A percentile compares a stretch with the other conserved stretches of the same genome.
Conservation (phyloP, 2,113 vertebrate species). For the Dasyurus viverrinus region DNA sequence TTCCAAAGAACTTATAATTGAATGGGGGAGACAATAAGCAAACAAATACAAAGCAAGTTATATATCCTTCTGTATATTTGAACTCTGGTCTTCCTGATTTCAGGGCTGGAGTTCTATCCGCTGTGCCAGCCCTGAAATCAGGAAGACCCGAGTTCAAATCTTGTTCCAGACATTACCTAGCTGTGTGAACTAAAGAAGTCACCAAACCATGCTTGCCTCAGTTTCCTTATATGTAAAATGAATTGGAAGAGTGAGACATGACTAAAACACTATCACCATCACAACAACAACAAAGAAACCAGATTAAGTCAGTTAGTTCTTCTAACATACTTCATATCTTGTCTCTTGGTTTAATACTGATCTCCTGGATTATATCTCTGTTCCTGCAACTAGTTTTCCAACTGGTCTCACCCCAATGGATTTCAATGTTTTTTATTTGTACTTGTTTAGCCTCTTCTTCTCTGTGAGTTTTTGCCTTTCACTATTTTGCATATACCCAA, state of each 20-base stretch:
- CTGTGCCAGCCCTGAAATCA: background rate
- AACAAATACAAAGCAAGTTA: background rate
- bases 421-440: background rate
- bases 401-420: background rate
- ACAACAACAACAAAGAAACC: background rate
- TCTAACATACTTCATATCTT: background rate
- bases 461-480: background rate
- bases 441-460: background rate
- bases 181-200: background rate
- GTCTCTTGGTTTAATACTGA: background rate
- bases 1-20: background rate
- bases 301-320: background rate
- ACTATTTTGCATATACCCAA: background rate
- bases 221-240: background rate
- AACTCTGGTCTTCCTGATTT: no score
- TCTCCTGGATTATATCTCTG: background rate
- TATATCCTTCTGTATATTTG: background rate
- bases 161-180: background rate
- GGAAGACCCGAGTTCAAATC: no score
- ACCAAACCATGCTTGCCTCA: background rate
- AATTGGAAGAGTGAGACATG: background rate
- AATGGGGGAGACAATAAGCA: background rate
- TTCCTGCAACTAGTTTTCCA: background rate
- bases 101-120: no score
- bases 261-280: background rate